These are phyloP conservation scores for Nesospiza acunhae DNA, from an alignment of 2,113 vertebrate genomes.

Conservation along the genomic window DNA sequence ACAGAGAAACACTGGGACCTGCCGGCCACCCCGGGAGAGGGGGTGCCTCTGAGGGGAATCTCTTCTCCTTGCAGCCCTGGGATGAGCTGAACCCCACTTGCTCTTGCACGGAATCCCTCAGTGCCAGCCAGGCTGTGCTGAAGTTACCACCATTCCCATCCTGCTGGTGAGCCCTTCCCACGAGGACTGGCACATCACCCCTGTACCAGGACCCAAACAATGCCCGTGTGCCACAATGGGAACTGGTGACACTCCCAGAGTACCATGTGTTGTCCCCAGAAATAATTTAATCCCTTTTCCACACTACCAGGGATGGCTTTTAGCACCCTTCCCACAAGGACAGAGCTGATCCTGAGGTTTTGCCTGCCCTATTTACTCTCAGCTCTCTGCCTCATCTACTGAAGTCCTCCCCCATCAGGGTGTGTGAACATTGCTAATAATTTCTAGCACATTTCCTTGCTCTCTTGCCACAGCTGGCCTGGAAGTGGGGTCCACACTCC, in stretches of 20 bases:
- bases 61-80: neutral
- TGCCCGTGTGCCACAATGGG: neutral
- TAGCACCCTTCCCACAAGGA: neutral
- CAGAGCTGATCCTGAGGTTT: neutral
- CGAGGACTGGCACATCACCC: rapidly evolving
- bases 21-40: neutral
- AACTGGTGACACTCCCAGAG: neutral
- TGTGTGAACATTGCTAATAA: neutral
- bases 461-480: neutral
- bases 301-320: neutral
- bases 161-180: neutral
- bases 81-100: neutral
- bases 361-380: neutral
- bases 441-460: neutral
- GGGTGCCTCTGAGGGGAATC: neutral
- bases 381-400: neutral
- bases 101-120: neutral
- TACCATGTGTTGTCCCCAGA: neutral
- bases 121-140: neutral
- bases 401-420: rapidly evolving
- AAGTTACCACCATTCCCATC: neutral
- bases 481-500: neutral
- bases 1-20: neutral
- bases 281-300: neutral
- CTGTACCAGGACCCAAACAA: neutral